Conservation (phyloP, 2,888 invertebrate genomes). For the Pristionchus mayeri region DNA sequence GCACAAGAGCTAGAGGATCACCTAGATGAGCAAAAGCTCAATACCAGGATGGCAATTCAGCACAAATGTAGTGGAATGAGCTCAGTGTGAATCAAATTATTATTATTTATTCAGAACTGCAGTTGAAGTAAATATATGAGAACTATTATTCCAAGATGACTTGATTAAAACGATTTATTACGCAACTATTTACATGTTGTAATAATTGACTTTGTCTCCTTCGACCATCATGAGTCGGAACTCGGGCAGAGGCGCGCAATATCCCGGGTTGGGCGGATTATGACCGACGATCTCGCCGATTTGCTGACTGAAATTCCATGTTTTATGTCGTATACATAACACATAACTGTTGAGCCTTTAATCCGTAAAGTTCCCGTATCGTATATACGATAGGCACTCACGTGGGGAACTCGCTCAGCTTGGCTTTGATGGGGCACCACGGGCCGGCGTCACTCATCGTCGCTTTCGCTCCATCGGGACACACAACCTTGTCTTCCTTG, state of each 20-base stretch:
- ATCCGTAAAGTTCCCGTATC: no score
- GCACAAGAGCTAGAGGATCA: no score
- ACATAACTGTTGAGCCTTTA: neutral
- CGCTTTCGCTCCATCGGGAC: slow-evolving; percentile 10
- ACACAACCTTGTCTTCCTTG: neutral
- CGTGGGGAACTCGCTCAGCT: neutral
- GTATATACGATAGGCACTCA: neutral
- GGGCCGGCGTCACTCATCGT: neutral
- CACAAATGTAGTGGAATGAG: no score
- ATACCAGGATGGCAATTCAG: no score
- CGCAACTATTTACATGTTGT: no score
- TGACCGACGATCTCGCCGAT: neutral
- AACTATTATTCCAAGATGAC: no score
- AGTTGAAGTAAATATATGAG: no score
- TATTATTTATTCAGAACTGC: no score
- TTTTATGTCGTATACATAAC: neutral
- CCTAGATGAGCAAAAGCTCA: no score
- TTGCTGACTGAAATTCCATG: neutral
- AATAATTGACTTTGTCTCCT: neutral
- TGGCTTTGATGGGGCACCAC: neutral
- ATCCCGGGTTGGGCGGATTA: neutral
- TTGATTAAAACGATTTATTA: no score
- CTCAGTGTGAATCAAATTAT: no score
- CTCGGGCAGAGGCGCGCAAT: neutral
- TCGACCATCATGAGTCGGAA: neutral